A percentile compares a stretch with the other conserved stretches of the same genome.
phyloP scores from a whole-genome alignment of 1,140 invertebrate genomes.

The Drosophila insularis region DNA sequence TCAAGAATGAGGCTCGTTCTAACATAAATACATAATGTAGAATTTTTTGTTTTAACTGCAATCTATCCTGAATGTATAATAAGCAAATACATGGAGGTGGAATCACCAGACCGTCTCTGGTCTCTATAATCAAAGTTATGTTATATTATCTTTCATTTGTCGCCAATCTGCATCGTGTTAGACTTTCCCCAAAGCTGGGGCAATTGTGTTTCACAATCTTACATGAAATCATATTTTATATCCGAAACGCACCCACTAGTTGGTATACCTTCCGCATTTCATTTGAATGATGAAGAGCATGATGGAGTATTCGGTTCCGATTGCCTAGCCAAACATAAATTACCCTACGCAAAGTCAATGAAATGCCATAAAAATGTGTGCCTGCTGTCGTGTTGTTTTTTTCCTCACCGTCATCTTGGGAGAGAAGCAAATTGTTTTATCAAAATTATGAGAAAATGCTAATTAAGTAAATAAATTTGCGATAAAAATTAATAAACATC shows the following conservation, averaged over 20 bases:
- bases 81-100: too few species aligned
- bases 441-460: conserved; percentile 76
- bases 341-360: conserved; percentile 60
- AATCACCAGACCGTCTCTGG: too few species aligned
- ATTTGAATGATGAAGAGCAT: conserved; percentile 34
- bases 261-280: not conserved
- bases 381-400: conserved; percentile 16
- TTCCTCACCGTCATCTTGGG: conserved; percentile 10
- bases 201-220: too few species aligned
- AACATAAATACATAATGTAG: too few species aligned
- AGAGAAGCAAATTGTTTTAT: conserved; percentile 63
- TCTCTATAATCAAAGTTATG: too few species aligned
- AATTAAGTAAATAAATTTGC: conserved; percentile 72
- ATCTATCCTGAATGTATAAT: too few species aligned
- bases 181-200: too few species aligned
- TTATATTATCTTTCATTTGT: too few species aligned
- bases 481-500: conserved; percentile 77
- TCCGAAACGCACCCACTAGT: not conserved
- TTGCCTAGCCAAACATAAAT: conserved; percentile 50
- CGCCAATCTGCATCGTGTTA: too few species aligned
- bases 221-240: not conserved
- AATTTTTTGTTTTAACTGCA: too few species aligned
- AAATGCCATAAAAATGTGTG: conserved; percentile 56
- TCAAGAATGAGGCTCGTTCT: too few species aligned
- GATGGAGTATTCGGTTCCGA: conserved; percentile 17